phyloP scores from a whole-genome alignment of 2,113 vertebrate species.

The Coregonus clupeaformis region DNA sequence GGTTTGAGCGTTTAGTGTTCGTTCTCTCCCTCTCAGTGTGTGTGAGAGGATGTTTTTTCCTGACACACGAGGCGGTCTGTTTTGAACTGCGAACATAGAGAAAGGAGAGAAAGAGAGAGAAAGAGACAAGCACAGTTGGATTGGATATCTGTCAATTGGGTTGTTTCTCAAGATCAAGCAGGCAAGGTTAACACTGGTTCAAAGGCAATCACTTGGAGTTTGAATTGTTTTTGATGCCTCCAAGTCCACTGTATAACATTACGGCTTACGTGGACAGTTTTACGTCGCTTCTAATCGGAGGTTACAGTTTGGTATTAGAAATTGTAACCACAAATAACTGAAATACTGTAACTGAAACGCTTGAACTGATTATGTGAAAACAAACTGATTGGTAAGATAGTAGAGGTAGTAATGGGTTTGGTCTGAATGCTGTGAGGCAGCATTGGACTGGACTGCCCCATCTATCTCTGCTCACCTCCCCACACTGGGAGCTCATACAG shows the following conservation, averaged over 20 bases:
- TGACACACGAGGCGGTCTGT: slow-evolving; percentile 78
- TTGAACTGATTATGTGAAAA: slow-evolving; percentile 4
- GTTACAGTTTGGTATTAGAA: not conserved
- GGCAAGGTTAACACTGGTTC: slow-evolving; percentile 51
- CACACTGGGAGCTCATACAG: slow-evolving; percentile 45
- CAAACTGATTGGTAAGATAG: slow-evolving; percentile 31
- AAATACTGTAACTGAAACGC: not conserved
- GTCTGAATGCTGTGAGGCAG: slow-evolving; percentile 50
- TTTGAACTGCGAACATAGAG: slow-evolving; percentile 79
- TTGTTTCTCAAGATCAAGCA: slow-evolving; percentile 68
- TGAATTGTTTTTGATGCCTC: too few relatives aligned
- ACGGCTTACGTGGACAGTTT: not conserved
- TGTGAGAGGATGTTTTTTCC: slow-evolving; percentile 73
- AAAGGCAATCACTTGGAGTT: slow-evolving; percentile 48
- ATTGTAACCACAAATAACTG: not conserved
- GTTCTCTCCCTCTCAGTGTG: slow-evolving; percentile 72
- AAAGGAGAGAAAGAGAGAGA: slow-evolving; percentile 72
- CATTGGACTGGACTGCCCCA: slow-evolving; percentile 49
- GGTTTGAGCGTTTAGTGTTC: slow-evolving; percentile 68
- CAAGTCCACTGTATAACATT: not conserved
- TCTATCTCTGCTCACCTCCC: slow-evolving; percentile 56
- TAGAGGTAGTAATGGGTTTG: slow-evolving; percentile 33
- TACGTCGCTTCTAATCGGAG: not conserved
- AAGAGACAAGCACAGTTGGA: slow-evolving; percentile 76
- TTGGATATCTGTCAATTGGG: slow-evolving; percentile 67